Percentiles rank a stretch among this genome's conserved stretches.
phyloP scores from a whole-genome alignment of 2,797 vertebrate genomes.

The Pitangus sulphuratus region DNA sequence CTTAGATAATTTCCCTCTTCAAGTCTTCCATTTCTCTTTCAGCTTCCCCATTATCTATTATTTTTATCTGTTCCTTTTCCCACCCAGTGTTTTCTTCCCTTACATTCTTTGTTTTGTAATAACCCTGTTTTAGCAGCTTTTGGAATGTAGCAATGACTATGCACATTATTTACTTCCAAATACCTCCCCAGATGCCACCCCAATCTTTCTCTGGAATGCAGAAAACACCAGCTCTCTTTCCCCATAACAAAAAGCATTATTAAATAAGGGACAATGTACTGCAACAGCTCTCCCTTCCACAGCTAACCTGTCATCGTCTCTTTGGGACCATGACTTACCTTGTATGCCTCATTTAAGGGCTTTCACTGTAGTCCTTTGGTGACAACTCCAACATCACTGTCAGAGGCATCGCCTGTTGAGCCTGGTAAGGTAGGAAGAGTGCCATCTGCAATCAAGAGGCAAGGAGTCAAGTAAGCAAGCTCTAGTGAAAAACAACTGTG shows the following conservation, averaged over 20 bases:
- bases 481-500: neutral
- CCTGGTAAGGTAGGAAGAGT: neutral
- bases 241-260: neutral
- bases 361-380: neutral
- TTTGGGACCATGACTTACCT: neutral
- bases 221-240: neutral
- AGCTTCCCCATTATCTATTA: neutral
- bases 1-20: neutral
- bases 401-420: neutral
- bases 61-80: neutral
- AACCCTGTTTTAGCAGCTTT: neutral
- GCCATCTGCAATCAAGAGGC: neutral
- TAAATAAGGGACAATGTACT: neutral
- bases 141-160: neutral
- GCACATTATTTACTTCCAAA: neutral
- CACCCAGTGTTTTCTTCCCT: neutral
- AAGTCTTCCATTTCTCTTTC: neutral
- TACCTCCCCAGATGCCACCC: fast-evolving
- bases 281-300: neutral
- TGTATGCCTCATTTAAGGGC: neutral
- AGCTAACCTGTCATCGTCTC: neutral
- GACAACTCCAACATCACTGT: neutral
- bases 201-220: neutral
- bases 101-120: neutral
- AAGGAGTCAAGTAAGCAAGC: neutral